Evolutionary conservation across 2,113 vertebrate species (phyloP).

Genomic region (Lophotis ruficrista): DNA sequence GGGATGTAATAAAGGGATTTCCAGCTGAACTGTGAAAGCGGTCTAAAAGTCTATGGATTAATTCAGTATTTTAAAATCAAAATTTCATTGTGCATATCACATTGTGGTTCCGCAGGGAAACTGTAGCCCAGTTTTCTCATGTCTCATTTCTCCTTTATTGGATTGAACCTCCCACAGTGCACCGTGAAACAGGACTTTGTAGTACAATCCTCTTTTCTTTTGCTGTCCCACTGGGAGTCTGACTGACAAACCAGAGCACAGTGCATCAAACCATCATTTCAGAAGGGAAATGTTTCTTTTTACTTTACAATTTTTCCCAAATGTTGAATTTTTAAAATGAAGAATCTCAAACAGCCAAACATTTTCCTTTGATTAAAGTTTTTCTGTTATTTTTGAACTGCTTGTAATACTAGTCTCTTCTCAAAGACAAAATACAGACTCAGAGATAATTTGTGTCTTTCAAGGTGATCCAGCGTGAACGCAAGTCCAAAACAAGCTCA

Average conservation of each 20-base stretch:
- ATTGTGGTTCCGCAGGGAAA: neutral
- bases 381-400: neutral
- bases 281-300: neutral
- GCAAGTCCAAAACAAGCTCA: neutral
- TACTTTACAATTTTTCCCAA: neutral
- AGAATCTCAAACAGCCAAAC: neutral
- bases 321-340: neutral
- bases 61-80: neutral
- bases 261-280: neutral
- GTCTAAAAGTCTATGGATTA: neutral
- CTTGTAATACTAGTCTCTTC: neutral
- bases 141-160: neutral
- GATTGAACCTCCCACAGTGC: neutral
- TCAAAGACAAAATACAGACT: neutral
- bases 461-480: neutral
- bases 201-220: neutral
- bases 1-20: neutral
- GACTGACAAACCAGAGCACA: neutral
- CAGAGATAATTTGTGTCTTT: neutral
- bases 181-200: neutral
- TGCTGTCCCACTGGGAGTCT: neutral
- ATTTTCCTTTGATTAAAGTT: neutral
- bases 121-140: neutral
- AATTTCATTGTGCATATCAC: neutral
- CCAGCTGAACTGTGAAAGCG: neutral